These are phyloP conservation scores for Frieseomelitta varia DNA, from an alignment of 1,140 invertebrate genomes.

Conservation along the genomic window DNA sequence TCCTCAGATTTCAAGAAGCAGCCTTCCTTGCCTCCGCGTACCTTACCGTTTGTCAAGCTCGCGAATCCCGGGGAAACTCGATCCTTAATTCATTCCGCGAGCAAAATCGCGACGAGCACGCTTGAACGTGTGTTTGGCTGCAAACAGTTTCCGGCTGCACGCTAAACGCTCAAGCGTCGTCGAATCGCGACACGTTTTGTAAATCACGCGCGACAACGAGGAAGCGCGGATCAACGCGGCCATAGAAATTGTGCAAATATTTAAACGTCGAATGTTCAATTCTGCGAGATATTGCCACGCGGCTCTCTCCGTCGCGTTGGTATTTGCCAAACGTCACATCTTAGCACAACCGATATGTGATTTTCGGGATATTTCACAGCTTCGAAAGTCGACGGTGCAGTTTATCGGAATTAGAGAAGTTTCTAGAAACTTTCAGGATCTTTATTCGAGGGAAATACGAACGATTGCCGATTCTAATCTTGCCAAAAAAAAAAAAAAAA, in stretches of 20 bases:
- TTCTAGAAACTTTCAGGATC: too few relatives aligned
- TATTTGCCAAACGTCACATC: not conserved
- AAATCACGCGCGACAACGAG: slow-evolving; percentile 2
- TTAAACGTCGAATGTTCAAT: slow-evolving; percentile 28
- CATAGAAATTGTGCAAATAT: slow-evolving; percentile 6
- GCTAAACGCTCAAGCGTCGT: slow-evolving; percentile 25
- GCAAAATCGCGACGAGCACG: slow-evolving; percentile 9
- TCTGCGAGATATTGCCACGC: not conserved
- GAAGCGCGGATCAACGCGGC: too few relatives aligned
- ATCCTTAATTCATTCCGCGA: slow-evolving; percentile 49
- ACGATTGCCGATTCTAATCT: too few relatives aligned
- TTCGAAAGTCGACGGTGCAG: too few relatives aligned
- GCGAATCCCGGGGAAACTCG: slow-evolving; percentile 39
- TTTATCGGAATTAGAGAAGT: too few relatives aligned
- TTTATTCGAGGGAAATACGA: too few relatives aligned
- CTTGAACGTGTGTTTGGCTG: slow-evolving; percentile 2
- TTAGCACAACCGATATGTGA: not conserved
- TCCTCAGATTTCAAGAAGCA: not conserved
- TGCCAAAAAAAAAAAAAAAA: too few relatives aligned
- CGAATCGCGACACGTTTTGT: slow-evolving; percentile 2
- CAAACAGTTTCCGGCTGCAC: slow-evolving; percentile 19
- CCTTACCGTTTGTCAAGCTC: not conserved
- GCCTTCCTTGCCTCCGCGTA: not conserved
- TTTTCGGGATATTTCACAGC: too few relatives aligned
- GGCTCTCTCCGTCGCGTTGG: too few relatives aligned